Conservation (phyloP, 1,140 invertebrate species). For the Drosophila ananassae region DNA sequence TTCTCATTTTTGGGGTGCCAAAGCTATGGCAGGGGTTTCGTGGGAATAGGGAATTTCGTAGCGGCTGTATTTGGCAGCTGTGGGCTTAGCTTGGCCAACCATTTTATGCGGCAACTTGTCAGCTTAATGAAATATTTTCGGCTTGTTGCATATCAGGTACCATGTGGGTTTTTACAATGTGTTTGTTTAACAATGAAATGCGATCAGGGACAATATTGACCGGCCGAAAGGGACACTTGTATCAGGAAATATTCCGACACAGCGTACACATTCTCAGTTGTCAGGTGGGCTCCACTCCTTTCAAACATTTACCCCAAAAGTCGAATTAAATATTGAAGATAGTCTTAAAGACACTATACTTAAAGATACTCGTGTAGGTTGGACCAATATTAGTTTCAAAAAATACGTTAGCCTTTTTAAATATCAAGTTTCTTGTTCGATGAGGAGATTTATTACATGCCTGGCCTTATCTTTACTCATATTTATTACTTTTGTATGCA, state of each 20-base stretch:
- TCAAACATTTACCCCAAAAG: too few species aligned
- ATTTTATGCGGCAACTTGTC: constrained; percentile 41
- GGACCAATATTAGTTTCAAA: too few species aligned
- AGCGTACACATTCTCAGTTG: too few species aligned
- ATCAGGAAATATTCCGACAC: too few species aligned
- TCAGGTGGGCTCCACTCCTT: too few species aligned
- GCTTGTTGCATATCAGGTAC: constrained; percentile 43
- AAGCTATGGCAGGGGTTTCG: background rate
- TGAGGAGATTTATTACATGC: background rate
- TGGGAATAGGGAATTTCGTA: background rate
- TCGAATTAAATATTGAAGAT: background rate
- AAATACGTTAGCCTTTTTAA: too few species aligned
- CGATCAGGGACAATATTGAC: too few species aligned
- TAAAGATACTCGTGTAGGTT: too few species aligned
- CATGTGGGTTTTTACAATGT: constrained; percentile 21
- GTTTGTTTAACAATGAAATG: constrained; percentile 36
- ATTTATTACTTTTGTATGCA: background rate
- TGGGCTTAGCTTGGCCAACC: constrained; percentile 42
- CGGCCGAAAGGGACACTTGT: too few species aligned
- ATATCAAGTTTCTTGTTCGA: background rate
- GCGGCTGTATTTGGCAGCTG: constrained; percentile 43
- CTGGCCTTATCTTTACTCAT: background rate
- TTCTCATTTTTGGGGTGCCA: constrained; percentile 55
- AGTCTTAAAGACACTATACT: too few species aligned
- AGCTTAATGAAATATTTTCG: constrained; percentile 55